Base-by-base conservation (phyloP, 1,140 invertebrate species). In the Thaumetopoea pityocampa region DNA sequence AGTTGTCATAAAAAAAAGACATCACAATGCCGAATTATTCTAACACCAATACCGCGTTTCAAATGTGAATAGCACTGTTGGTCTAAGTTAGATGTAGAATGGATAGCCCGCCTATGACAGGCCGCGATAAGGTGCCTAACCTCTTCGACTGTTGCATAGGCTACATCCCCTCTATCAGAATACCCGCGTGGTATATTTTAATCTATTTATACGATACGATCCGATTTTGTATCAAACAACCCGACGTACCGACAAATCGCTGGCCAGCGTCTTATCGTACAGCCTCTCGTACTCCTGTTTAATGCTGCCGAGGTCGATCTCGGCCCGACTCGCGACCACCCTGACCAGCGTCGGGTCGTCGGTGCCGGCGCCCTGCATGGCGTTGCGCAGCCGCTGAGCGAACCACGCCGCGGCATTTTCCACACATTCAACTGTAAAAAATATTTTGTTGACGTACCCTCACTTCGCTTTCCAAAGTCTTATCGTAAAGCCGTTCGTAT, bases 361-460 rank as follows among this genome's bases (percentile, higher is more conserved):
- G 2, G 92, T 94, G 3, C 92, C 92, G 5, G 85, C 66, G 5
- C 92, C 90, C 48, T 89, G 87, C 89, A 94, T 92, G 2, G 91
- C 89, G 22, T 85, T 79, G 37, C 92, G 86, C 4, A 94, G 72
- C 5, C 89, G 77, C 58, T 91, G 88, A 22, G 93, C 93, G 84
- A 93, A 94, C 71, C 90, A 94, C 3, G 89, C 87, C 14, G 90
- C 85, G 17, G 90, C 87, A 54, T 91, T 92, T 59, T 91, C 87
- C 7, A 92, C 89, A 59, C 90, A 91, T 77, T 92, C 90, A 28
- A 92, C 91, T 92, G 65, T 1, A 72, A 68, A 32, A 10, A 19
- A 10, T 15, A 15, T 20, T 8, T 44, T 36, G n/a, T n/a, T n/a
- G n/a, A 86, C 88, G 67, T 87, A 91, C 90, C 87, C 77, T 85